phyloP scores from a whole-genome alignment of 2,113 vertebrate species.

The Sturnira hondurensis region DNA sequence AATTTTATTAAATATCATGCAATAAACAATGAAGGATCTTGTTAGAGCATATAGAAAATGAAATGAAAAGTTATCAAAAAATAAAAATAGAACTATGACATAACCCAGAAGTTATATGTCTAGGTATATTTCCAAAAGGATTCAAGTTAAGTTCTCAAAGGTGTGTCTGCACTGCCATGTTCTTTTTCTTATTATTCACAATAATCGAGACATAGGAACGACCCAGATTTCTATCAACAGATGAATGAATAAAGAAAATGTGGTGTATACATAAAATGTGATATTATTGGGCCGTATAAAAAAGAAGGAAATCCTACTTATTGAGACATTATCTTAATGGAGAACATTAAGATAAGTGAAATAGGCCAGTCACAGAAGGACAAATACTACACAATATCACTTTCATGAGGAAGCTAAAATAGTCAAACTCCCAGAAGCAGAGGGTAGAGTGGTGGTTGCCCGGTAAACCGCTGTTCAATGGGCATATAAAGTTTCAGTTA shows the following conservation, averaged over 20 bases:
- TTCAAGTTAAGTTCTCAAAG: not conserved
- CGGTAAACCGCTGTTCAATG: not conserved
- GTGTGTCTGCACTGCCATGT: not conserved
- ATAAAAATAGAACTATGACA: not conserved
- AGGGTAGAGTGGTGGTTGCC: not conserved
- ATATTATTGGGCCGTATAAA: not conserved
- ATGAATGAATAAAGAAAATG: not conserved
- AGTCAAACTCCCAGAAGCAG: not conserved
- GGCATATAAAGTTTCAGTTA: not conserved
- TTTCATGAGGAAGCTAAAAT: not conserved
- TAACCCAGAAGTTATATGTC: not conserved
- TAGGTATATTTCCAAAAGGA: not conserved
- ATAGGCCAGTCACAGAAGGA: not conserved
- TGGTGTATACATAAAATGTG: not conserved
- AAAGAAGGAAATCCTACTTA: not conserved
- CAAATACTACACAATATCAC: not conserved
- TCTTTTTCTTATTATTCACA: not conserved
- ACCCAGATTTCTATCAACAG: not conserved
- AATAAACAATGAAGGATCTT: not conserved
- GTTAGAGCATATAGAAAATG: not conserved
- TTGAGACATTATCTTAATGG: not conserved
- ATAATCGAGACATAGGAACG: not conserved
- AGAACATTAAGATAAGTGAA: not conserved
- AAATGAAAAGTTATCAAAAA: not conserved
- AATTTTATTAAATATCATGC: not conserved